These are phyloP conservation scores for Nasonia vitripennis DNA, from an alignment of 1,140 invertebrate species.

Conservation along the genomic window DNA sequence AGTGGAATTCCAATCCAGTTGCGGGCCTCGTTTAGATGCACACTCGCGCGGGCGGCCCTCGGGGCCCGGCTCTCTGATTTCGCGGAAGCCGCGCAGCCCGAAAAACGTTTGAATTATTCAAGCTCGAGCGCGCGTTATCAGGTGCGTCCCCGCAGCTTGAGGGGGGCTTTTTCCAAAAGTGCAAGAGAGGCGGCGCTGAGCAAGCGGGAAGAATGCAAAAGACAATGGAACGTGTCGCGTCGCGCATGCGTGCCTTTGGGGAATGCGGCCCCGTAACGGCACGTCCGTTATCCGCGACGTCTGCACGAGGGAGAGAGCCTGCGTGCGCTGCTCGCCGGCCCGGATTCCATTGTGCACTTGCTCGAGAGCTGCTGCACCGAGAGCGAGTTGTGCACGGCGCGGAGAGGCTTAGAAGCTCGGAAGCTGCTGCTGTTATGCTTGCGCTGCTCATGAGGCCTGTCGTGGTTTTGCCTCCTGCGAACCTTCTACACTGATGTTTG, in stretches of 20 bases:
- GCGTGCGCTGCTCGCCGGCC: background rate
- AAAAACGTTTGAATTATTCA: too few species aligned
- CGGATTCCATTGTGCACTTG: slow-evolving; percentile 47
- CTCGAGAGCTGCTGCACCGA: slow-evolving; percentile 8
- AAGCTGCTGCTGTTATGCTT: background rate
- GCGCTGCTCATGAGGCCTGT: too few species aligned
- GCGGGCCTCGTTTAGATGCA: too few species aligned
- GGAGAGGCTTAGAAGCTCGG: background rate
- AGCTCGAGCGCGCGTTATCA: too few species aligned
- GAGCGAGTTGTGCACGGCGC: slow-evolving; percentile 33
- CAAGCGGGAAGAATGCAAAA: slow-evolving; percentile 63
- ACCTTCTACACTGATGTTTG: too few species aligned
- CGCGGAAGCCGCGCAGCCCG: too few species aligned
- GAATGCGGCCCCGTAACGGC: slow-evolving; percentile 73
- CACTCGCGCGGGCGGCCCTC: too few species aligned
- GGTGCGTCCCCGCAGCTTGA: background rate
- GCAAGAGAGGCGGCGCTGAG: too few species aligned
- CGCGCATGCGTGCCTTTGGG: slow-evolving; percentile 69
- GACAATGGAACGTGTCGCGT: slow-evolving; percentile 70
- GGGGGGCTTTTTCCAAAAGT: background rate
- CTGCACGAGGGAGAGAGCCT: slow-evolving; percentile 53
- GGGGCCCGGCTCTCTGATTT: too few species aligned
- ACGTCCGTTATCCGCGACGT: slow-evolving; percentile 70
- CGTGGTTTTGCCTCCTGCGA: too few species aligned
- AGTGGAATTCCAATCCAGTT: too few species aligned